Percentiles rank a stretch among this genome's conserved stretches.
Conservation (phyloP, 2,888 invertebrate species). For the Timema cristinae region DNA sequence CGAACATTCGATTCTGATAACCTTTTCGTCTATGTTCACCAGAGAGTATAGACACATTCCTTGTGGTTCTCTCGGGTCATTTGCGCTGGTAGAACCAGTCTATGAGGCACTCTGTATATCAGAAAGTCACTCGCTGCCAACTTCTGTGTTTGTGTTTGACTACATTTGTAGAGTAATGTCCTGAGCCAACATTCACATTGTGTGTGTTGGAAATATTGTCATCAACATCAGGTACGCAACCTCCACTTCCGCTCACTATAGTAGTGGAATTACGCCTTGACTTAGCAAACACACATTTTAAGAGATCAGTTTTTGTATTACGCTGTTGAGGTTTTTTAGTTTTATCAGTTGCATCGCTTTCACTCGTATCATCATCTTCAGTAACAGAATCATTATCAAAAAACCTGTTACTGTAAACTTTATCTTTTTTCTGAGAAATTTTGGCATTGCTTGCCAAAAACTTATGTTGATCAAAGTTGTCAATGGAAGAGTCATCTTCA, state of each 20-base stretch:
- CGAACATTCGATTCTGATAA: too few species aligned
- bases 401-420: background rate
- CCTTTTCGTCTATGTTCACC: too few species aligned
- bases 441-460: background rate
- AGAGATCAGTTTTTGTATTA: slow-evolving; percentile 22
- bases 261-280: slow-evolving; percentile 17
- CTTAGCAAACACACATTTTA: slow-evolving; percentile 25
- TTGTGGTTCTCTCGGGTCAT: background rate
- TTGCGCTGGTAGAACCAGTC: slow-evolving; percentile 9
- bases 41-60: background rate
- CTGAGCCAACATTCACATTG: background rate
- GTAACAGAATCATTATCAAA: background rate
- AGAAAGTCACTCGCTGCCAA: slow-evolving; percentile 6
- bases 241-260: slow-evolving; percentile 11
- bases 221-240: slow-evolving; percentile 7
- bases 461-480: background rate
- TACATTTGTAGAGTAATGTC: too few species aligned
- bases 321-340: background rate
- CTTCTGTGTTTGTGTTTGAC: slow-evolving; percentile 13
- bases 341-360: slow-evolving; percentile 9
- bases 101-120: slow-evolving; percentile 8
- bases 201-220: background rate
- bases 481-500: background rate
- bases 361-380: slow-evolving; percentile 9
- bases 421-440: background rate